phyloP scores from a whole-genome alignment of 1,140 invertebrate genomes.

The Bombyx mandarina region DNA sequence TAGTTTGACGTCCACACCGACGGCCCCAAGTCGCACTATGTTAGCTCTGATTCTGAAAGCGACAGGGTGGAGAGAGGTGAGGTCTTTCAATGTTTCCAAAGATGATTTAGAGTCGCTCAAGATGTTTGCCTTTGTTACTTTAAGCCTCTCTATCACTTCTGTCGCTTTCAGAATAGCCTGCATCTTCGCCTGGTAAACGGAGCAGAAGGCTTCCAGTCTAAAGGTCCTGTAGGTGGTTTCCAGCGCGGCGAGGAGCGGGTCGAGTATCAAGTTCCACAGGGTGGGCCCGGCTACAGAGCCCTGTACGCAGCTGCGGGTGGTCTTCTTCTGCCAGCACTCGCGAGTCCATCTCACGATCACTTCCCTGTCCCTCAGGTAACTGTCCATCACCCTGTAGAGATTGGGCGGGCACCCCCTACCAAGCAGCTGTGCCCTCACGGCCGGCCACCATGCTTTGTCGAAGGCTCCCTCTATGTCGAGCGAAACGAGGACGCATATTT shows the following conservation, averaged over 20 bases:
- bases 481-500: slow-evolving; percentile 1
- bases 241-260: neutral
- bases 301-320: too few species aligned
- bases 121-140: neutral
- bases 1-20: neutral
- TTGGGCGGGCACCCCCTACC: too few species aligned
- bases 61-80: neutral
- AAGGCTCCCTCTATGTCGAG: slow-evolving; percentile 4
- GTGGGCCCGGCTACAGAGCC: neutral
- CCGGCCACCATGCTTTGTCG: neutral
- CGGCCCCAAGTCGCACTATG: neutral
- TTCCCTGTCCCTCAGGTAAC: too few species aligned
- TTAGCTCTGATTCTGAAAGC: neutral
- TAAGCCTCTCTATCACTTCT: neutral
- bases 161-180: neutral
- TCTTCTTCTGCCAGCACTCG: too few species aligned
- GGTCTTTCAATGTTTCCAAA: neutral
- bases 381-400: too few species aligned
- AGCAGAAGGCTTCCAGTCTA: neutral
- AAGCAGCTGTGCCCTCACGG: too few species aligned
- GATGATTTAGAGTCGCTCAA: neutral
- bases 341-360: too few species aligned
- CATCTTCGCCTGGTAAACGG: neutral
- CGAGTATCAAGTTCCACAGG: neutral
- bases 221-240: neutral